Evolutionary conservation across 2,888 invertebrate genomes (phyloP), one percentile per base, ranked within the genome.

Genomic region (Helleia helle): DNA sequence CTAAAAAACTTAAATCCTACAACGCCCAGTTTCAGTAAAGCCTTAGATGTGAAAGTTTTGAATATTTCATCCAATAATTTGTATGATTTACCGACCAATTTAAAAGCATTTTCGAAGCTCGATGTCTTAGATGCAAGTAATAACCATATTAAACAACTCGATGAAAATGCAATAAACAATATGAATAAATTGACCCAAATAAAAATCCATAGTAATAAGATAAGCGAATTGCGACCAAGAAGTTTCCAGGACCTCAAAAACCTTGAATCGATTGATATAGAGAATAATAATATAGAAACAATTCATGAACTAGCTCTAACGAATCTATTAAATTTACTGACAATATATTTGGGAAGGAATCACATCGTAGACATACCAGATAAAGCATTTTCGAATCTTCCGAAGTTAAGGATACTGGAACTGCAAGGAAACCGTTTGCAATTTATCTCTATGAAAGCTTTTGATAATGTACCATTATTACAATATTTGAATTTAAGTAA

Each of bases 401-500:
- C 92, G 0, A 87, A 90, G 48, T 73, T 94, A 31, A 89, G 90
- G 66, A 88, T 89, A 38, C 86, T 93, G 7, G 94, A 95, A 64
- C 72, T 95, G 34, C 94, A 94, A 71, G 91, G 94, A 55, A 95
- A 95, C 63, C 87, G 89, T 38, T 71, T 94, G 38, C 88, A 90
- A 53, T 90, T 87, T 55, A 90, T 94, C 48, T 90, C 92, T 0
- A 83, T 87, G 17, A 87, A 90, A 51, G 93, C 93, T 2, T 95
- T 96, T 63, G 89, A 91, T 49, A 89, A 91, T 54, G 88, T 93
- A 13, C 93, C 93, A 0, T 89, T 93, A 36, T 80, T 96, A 40
- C 87, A 94, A 42, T 91, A 93, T 65, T 79, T 96, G 37, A 95
- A 96, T 77, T 72, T 96, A 47, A 95, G 95, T 52, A 87, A 91